Evolutionary conservation across 1,140 invertebrate genomes (phyloP), one percentile per base, ranked within the genome.

Genomic region (Araneus ventricosus): DNA sequence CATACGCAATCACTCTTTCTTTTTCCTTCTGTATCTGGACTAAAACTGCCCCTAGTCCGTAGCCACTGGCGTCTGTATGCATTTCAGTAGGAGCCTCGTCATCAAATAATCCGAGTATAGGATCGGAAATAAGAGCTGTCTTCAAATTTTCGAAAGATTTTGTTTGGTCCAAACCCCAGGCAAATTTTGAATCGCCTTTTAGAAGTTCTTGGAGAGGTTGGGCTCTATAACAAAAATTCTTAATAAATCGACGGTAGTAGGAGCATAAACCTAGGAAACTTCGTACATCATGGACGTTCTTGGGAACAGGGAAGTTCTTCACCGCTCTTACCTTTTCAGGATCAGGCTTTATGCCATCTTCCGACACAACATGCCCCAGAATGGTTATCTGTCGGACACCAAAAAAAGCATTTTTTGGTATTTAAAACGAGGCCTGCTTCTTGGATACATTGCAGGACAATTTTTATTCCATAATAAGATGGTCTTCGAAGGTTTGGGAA

Each of bases 401-500:
- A 70, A 93, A 61, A 93, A 5, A 34, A 4, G 20, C 52, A 41
- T 17, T 92, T 92, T 34, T 92, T 92, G 0, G 79, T 41, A 86
- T 92, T 87, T 22, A 92, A 27, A 7, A 92, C 20, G 22, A 87
- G 84, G 5, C 63, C 52, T 4, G 41, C 67, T 0, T 79, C 8
- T 7, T 41, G 39, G 4, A 41, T 41, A 41, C 39, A 41, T 7
- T 41, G 39, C 4, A 41, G 39, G 39, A 1, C 2, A 7, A 0
- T 41, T 5, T 41, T 41, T 7, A 41, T 5, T 7, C 2, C 8
- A 4, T 41, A 7, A 34, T 52, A 88, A n/a, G 90, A 94, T 57
- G 94, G 88, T n/a, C 94, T 94, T 90, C 94, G 84, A 10, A 95
- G 93, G 4, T 94, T 94, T 59, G 88, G 4, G 39, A 41, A 7